phyloP scores from a whole-genome alignment of 1,140 invertebrate genomes.

The Venustaconcha ellipsiformis region DNA sequence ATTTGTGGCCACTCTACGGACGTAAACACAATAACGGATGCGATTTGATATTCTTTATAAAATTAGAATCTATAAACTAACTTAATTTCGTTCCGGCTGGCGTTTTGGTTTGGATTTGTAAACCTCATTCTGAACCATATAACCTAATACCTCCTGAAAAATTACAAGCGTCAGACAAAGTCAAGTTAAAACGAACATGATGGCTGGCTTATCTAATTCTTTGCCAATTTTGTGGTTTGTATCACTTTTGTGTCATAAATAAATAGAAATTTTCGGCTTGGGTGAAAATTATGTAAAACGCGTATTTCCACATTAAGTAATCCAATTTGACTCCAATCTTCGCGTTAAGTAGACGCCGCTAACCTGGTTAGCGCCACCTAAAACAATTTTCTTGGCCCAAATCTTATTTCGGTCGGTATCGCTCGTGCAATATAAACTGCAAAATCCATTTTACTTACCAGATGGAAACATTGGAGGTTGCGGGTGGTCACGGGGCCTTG shows the following conservation, averaged over 20 bases:
- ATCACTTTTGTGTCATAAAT: conserved; percentile 60
- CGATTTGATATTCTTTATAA: conserved; percentile 57
- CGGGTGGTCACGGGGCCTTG: conserved; percentile 58
- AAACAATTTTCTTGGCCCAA: conserved; percentile 65
- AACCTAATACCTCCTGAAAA: conserved; percentile 17
- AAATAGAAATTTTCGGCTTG: conserved; percentile 61
- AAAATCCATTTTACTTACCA: conserved; percentile 60
- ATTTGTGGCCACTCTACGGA: conserved; percentile 32
- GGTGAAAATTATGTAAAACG: conserved; percentile 66
- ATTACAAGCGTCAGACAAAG: conserved; percentile 2
- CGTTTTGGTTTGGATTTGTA: conserved; percentile 6
- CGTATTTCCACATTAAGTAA: conserved; percentile 61
- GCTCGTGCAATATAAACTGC: conserved; percentile 58
- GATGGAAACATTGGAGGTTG: conserved; percentile 61
- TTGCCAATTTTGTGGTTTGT: conserved; percentile 54
- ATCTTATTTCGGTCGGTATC: conserved; percentile 59
- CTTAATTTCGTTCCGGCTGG: conserved; percentile 15
- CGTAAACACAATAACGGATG: conserved; percentile 37
- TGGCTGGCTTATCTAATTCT: conserved; percentile 55
- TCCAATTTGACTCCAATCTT: conserved; percentile 56
- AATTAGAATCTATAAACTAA: conserved; percentile 48
- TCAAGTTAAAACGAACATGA: conserved; percentile 32
- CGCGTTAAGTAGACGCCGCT: conserved; percentile 54
- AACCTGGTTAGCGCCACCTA: conserved; percentile 61
- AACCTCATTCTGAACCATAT: conserved; percentile 31